phyloP scores from a whole-genome alignment of 2,888 invertebrate genomes.

The Hyppa rectilinea region DNA sequence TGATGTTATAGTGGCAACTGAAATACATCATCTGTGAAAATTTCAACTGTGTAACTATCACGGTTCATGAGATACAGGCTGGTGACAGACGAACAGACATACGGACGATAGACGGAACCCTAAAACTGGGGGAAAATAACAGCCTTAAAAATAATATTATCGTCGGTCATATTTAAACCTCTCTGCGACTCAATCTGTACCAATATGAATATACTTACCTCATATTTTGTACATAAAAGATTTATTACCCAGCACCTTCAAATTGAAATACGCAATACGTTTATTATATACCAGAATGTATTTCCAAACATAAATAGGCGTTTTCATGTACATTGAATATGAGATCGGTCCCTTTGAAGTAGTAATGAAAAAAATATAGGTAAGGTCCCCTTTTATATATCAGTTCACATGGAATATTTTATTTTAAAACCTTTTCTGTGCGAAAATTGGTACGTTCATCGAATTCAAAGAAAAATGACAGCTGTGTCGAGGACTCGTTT shows the following conservation, averaged over 20 bases:
- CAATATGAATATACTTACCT: slow-evolving; percentile 20
- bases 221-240: slow-evolving; percentile 51
- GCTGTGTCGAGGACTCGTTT: slow-evolving; percentile 24
- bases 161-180: background rate
- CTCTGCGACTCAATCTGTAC: slow-evolving; percentile 20
- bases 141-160: background rate
- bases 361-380: slow-evolving; percentile 43
- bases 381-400: slow-evolving; percentile 27
- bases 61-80: too few relatives aligned
- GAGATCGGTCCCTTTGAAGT: slow-evolving; percentile 39
- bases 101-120: too few relatives aligned
- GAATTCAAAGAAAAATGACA: slow-evolving; percentile 42
- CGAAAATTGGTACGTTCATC: slow-evolving; percentile 34
- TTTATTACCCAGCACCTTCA: slow-evolving; percentile 42
- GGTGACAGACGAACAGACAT: too few relatives aligned
- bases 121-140: too few relatives aligned
- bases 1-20: too few relatives aligned
- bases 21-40: too few relatives aligned
- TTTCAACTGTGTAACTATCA: too few relatives aligned
- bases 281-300: slow-evolving; percentile 35
- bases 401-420: slow-evolving; percentile 46
- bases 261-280: slow-evolving; percentile 52
- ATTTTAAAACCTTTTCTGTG: slow-evolving; percentile 29
- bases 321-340: slow-evolving; percentile 34
- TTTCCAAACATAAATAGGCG: slow-evolving; percentile 33